Base-by-base conservation (phyloP, 2,113 vertebrate genomes). In the Piliocolobus tephrosceles region DNA sequence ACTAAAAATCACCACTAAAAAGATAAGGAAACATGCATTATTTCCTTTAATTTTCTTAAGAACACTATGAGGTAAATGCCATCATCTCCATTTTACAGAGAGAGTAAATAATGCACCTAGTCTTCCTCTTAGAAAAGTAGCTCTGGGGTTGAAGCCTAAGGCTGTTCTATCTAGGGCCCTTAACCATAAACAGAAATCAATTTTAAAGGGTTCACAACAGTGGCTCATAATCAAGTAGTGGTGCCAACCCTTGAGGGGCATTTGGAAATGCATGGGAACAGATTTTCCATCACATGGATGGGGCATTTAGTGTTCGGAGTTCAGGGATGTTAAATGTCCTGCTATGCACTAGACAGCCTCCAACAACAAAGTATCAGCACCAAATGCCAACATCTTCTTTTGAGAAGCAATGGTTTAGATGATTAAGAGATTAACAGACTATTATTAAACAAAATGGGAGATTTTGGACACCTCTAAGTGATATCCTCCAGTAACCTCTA, bases 331-430 rank as follows among this genome's bases (percentile, higher is more conserved):
- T 64, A 50, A 66, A 68, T 17, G 50, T 20, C 14, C 64, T 57
- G 27, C n/a, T 9, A 47, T 14, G 14, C 0, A 1, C 61, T 3
- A 6, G 32, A 22, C 14, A 25, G 57, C 0, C 40, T 61, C 52
- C 57, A n/a, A 17, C 35, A 58, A 35, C n/a, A 70, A 91, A 40
- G 12, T 3, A 2, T 14, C 61, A 16, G 55, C 12, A 52, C 3
- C 72, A 16, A 80, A 87, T 8, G 50, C 38, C 80, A 43, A 9
- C 27, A 25, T 8, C 27, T 22, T 32, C 47, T 81, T 66, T 25
- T 35, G 52, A 66, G 76, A 78, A 81, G 8, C 50, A 58, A 3
- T 32, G 40, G 17, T 52, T 89, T 30, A 30, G 64, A 40, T 17
- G 38, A 86, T 72, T 52, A 86, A 91, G 80, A 70, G 8, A 17